A percentile compares a stretch with the other conserved stretches of the same genome.
phyloP scores from a whole-genome alignment of 2,797 vertebrate genomes.

The Diplodus puntazzo region DNA sequence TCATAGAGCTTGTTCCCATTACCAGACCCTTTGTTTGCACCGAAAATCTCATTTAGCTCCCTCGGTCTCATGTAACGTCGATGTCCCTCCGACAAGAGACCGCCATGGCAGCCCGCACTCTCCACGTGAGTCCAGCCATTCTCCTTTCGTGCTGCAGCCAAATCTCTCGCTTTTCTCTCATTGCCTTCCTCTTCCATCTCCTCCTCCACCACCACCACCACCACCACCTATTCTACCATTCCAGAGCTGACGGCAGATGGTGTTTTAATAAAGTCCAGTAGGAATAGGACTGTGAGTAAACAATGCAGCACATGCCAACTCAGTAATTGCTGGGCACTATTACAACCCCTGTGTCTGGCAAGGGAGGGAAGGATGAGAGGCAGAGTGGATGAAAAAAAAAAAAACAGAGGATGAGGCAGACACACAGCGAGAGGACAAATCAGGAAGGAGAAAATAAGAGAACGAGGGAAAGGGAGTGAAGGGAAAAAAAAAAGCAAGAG shows the following conservation, averaged over 20 bases:
- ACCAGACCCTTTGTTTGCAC: constrained; percentile 57
- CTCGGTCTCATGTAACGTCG: constrained; percentile 52
- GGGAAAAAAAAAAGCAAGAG: constrained; percentile 57
- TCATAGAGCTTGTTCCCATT: constrained; percentile 56
- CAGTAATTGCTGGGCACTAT: constrained; percentile 99
- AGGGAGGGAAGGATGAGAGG: constrained; percentile 81
- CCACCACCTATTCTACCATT: constrained; percentile 84
- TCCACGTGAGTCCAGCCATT: constrained; percentile 77
- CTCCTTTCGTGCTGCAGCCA: constrained; percentile 71
- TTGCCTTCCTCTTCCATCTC: constrained; percentile 72
- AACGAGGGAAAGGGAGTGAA: constrained; percentile 56
- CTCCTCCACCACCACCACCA: constrained; percentile 45
- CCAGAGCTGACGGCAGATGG: constrained; percentile 98
- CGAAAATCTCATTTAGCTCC: constrained; percentile 70
- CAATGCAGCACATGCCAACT: constrained; percentile 97
- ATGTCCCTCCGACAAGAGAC: constrained; percentile 76
- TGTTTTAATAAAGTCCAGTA: constrained; percentile 99
- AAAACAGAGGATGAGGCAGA: constrained; percentile 54
- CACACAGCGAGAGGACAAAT: constrained; percentile 67
- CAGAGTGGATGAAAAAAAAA: constrained; percentile 84
- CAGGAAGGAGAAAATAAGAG: constrained; percentile 66
- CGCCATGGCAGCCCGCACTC: constrained; percentile 69
- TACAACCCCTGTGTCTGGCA: constrained; percentile 97
- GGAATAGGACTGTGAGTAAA: constrained; percentile 99
- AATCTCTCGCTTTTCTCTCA: constrained; percentile 72